Conservation (phyloP, 2,888 invertebrate species). For the Zele albiditarsus region DNA sequence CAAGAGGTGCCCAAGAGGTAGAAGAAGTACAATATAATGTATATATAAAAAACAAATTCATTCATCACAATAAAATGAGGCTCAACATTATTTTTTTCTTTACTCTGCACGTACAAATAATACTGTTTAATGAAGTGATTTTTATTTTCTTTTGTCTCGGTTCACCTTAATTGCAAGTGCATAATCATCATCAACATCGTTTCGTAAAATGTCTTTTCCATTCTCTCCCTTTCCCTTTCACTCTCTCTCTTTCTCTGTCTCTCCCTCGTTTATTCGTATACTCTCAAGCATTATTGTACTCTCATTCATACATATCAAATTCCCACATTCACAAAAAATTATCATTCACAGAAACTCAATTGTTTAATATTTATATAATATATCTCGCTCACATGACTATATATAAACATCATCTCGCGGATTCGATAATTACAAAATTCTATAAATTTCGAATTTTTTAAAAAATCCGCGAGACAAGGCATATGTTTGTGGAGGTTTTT, state of each 20-base stretch:
- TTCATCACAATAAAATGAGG: constrained; percentile 23
- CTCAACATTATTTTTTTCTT: constrained; percentile 36
- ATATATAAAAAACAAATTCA: neutral
- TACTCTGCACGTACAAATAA: constrained; percentile 47
- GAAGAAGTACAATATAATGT: constrained; percentile 12
- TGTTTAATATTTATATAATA: constrained; percentile 32
- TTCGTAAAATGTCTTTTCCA: constrained; percentile 18
- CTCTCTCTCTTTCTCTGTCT: constrained; percentile 38
- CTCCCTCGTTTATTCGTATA: constrained; percentile 34
- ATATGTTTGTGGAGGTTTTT: constrained; percentile 55
- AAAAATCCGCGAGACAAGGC: constrained; percentile 71
- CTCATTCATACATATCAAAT: constrained; percentile 39
- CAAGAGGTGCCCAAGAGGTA: constrained; percentile 40
- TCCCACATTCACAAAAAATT: constrained; percentile 9
- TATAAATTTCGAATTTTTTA: constrained; percentile 26
- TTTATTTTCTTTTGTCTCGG: neutral
- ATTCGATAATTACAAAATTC: constrained; percentile 56
- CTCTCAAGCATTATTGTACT: constrained; percentile 36
- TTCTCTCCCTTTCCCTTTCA: constrained; percentile 32
- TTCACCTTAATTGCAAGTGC: constrained; percentile 52
- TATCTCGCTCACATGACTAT: constrained; percentile 49
- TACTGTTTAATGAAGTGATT: constrained; percentile 52
- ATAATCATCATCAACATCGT: constrained; percentile 48
- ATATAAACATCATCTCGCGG: constrained; percentile 66
- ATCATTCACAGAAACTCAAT: constrained; percentile 9